Conservation (phyloP, 2,797 vertebrate genomes). For the Acanthurus tractus region DNA sequence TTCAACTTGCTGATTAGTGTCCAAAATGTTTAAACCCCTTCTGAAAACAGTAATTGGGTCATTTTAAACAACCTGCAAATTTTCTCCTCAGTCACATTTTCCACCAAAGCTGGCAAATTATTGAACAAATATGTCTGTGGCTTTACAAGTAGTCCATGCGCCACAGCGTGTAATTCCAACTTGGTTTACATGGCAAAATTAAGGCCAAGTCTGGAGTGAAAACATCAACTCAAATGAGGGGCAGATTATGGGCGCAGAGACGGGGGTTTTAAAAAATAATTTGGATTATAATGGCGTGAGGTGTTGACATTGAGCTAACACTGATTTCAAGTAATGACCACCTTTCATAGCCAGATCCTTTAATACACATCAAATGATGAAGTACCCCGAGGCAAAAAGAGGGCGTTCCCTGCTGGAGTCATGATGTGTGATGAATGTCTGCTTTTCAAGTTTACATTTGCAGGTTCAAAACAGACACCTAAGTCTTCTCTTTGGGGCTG, state of each 20-base stretch:
- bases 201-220: slow-evolving; percentile 73
- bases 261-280: slow-evolving; percentile 71
- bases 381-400: slow-evolving; percentile 36
- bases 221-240: slow-evolving; percentile 77
- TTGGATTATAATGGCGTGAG: slow-evolving; percentile 73
- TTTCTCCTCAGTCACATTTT: slow-evolving; percentile 81
- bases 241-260: slow-evolving; percentile 63
- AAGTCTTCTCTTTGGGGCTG: slow-evolving; percentile 10
- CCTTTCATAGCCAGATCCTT: slow-evolving; percentile 63
- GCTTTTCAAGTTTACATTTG: slow-evolving; percentile 43
- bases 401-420: slow-evolving; percentile 50
- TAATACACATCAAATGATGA: slow-evolving; percentile 64
- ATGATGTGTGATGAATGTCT: slow-evolving; percentile 48
- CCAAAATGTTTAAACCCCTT: slow-evolving; percentile 64
- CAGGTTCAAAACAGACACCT: slow-evolving; percentile 11
- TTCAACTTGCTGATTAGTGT: slow-evolving; percentile 63
- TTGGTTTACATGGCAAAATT: slow-evolving; percentile 72
- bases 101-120: slow-evolving; percentile 71
- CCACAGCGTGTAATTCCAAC: slow-evolving; percentile 63
- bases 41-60: slow-evolving; percentile 75
- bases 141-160: slow-evolving; percentile 71
- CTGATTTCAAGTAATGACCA: slow-evolving; percentile 72
- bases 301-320: slow-evolving; percentile 73
- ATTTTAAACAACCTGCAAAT: slow-evolving; percentile 79
- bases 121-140: slow-evolving; percentile 80